Conservation (phyloP, 2,888 invertebrate species). For the Thelaira solivaga region DNA sequence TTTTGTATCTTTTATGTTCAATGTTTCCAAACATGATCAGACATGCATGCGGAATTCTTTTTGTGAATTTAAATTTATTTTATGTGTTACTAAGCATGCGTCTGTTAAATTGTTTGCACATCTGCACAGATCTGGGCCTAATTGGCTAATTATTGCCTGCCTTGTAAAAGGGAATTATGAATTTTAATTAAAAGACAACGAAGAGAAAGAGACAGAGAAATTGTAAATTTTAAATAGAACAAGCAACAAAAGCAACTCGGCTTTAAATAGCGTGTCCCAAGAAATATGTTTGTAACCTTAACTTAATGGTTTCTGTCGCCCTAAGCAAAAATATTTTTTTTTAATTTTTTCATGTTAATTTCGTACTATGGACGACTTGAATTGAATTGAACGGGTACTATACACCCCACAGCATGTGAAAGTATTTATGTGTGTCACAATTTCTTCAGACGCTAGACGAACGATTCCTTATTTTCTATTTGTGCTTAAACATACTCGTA, state of each 20-base stretch:
- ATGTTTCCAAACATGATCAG: constrained; percentile 50
- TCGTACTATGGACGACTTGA: neutral
- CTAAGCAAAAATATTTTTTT: constrained; percentile 4
- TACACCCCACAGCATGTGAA: constrained; percentile 43
- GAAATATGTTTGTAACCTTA: too few species aligned
- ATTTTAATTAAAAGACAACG: constrained; percentile 55
- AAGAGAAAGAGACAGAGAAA: neutral
- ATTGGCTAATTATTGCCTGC: constrained; percentile 49
- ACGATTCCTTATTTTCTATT: constrained; percentile 44
- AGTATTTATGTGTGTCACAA: constrained; percentile 52
- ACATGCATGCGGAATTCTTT: constrained; percentile 48
- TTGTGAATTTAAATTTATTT: neutral
- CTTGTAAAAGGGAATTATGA: constrained; percentile 51
- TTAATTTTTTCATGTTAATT: neutral
- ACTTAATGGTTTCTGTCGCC: neutral
- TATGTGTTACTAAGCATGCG: neutral
- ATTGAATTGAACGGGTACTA: constrained; percentile 31
- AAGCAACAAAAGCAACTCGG: neutral
- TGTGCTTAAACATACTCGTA: too few species aligned
- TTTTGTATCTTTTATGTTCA: neutral
- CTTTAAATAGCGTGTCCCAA: constrained; percentile 41
- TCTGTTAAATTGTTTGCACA: constrained; percentile 2
- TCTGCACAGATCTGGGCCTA: constrained; percentile 47
- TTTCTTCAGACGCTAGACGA: constrained; percentile 36
- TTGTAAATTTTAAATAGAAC: neutral